These are phyloP conservation scores for Mungos mungo DNA, from an alignment of 2,113 vertebrate genomes.

Conservation along the genomic window DNA sequence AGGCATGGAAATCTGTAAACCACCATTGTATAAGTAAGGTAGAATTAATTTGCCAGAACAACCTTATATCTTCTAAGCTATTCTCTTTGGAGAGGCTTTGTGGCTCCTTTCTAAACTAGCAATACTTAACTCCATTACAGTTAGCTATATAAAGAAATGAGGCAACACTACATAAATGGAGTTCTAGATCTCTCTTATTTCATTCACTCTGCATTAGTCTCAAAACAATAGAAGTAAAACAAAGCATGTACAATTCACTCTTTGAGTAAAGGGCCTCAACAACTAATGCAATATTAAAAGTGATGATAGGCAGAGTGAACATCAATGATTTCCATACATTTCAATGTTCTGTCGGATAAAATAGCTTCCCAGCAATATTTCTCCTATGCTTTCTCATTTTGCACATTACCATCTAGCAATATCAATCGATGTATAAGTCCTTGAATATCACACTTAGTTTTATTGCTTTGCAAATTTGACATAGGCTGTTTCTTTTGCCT, in stretches of 20 bases:
- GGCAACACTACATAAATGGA: slow-evolving; percentile 24
- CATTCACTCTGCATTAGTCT: slow-evolving; percentile 42
- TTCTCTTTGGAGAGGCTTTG: slow-evolving; percentile 9
- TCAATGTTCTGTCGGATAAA: neutral
- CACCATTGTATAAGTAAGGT: neutral
- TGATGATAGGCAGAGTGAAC: neutral
- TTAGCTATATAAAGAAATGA: slow-evolving; percentile 58
- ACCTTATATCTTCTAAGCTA: slow-evolving; percentile 47
- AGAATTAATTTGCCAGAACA: slow-evolving; percentile 51
- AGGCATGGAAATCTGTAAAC: neutral
- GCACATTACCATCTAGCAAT: neutral
- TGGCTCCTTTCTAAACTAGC: neutral
- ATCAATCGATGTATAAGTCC: neutral
- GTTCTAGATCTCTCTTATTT: neutral
- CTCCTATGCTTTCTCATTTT: neutral
- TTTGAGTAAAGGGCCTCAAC: neutral
- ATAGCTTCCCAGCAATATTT: neutral
- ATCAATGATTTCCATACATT: neutral
- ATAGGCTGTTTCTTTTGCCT: neutral
- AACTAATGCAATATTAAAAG: slow-evolving; percentile 1
- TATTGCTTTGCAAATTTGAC: neutral
- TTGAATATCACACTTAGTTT: neutral
- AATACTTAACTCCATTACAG: slow-evolving; percentile 36
- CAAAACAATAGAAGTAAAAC: neutral
- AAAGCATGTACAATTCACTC: slow-evolving; percentile 1